Evolutionary conservation across 35 echinoderm and acorn worm genomes (phyloP).

Genomic region (Apostichopus californicus): DNA sequence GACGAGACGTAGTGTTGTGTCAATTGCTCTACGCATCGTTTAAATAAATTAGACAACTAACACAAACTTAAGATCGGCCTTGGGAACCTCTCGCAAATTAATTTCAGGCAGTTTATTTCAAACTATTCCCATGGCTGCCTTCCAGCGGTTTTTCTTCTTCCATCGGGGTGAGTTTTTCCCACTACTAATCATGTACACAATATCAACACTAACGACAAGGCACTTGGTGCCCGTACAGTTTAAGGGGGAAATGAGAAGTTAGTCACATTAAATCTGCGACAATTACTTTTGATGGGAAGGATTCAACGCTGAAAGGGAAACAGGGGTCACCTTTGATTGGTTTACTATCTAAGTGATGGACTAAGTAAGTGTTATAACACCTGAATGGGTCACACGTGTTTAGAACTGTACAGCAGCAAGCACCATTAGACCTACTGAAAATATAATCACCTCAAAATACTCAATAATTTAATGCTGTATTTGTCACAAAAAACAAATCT

Average conservation of each 20-base stretch:
- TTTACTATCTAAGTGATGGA: not conserved
- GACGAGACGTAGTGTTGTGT: too few species aligned
- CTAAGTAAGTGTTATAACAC: not conserved
- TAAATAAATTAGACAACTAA: not conserved
- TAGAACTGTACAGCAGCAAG: too few species aligned
- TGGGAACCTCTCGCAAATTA: slow-evolving; percentile 16
- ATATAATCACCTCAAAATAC: too few species aligned
- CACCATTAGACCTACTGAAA: too few species aligned
- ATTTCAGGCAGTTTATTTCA: slow-evolving; percentile 20
- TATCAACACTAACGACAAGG: not conserved
- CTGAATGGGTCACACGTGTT: not conserved
- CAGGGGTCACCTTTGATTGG: not conserved
- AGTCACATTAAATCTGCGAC: not conserved
- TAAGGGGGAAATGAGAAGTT: not conserved
- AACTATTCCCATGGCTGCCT: not conserved
- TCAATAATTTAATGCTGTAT: too few species aligned
- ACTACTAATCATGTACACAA: not conserved
- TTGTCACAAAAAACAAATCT: too few species aligned
- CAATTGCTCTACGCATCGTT: not conserved
- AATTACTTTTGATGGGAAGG: not conserved
- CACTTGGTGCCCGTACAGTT: not conserved
- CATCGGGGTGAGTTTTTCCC: too few species aligned
- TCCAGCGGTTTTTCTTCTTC: not conserved
- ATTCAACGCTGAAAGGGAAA: not conserved
- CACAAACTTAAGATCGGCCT: not conserved